phyloP scores from a whole-genome alignment of 2,113 vertebrate genomes.

The Solenodon paradoxus region DNA sequence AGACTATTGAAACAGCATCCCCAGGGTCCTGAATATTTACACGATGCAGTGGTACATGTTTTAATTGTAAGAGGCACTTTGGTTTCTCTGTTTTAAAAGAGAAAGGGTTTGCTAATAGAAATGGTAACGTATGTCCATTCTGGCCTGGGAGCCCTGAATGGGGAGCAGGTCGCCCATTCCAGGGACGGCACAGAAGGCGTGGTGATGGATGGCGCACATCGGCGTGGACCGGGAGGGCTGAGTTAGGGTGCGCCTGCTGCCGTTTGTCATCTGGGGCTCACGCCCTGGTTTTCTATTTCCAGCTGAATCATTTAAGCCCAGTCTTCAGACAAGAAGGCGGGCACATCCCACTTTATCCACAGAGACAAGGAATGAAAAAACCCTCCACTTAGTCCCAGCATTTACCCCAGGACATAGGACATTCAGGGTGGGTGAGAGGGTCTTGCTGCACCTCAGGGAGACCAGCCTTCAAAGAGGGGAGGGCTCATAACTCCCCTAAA shows the following conservation, averaged over 20 bases:
- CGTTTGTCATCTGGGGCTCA: background rate
- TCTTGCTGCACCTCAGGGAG: background rate
- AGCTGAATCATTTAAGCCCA: background rate
- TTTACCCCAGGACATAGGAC: background rate
- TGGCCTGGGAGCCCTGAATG: background rate
- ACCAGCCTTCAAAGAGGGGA: background rate
- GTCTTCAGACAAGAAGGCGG: background rate
- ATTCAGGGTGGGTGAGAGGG: background rate
- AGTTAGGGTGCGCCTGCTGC: accelerated
- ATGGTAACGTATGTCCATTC: background rate
- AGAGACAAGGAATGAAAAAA: background rate
- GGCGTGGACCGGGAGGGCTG: background rate
- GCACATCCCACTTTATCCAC: background rate
- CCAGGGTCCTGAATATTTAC: constrained; percentile 47
- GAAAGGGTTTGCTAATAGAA: background rate
- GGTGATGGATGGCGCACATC: background rate
- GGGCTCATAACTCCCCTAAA: background rate
- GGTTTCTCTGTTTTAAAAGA: background rate
- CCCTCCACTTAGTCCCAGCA: background rate
- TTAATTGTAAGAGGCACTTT: background rate
- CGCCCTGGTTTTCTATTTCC: background rate
- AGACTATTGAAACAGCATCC: constrained; percentile 40
- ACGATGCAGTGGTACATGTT: background rate
- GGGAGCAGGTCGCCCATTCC: background rate
- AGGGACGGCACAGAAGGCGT: background rate